Evolutionary conservation across 1,140 invertebrate genomes (phyloP), one percentile per base, ranked within the genome.

Genomic region (Tenebrio molitor): DNA sequence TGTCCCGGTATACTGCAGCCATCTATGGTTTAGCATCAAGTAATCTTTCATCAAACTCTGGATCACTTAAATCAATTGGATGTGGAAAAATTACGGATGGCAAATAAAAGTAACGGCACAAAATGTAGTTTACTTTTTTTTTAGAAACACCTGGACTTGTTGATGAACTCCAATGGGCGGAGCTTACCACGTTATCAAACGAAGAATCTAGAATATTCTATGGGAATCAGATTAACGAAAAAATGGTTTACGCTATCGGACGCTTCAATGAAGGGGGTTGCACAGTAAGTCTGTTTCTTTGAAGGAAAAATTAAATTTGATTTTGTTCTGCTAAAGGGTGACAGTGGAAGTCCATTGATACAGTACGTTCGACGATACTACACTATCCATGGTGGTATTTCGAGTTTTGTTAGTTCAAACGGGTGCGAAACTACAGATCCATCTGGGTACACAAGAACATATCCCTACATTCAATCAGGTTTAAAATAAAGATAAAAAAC

Each of bases 211-310:
- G 0, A n/a, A 5, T 50, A 19, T 0, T n/a, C 23, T 50, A 8
- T 21, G 44, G 44, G 4, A 23, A 8, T 21, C 15, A 21, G 23
- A 17, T 50, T 10, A 50, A 0, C 7, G 44, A 50, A 8, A 6
- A 17, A 6, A 50, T 50, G 44, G 44, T 50, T 23, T 50, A 19
- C 23, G 44, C n/a, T n/a, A n/a, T n/a, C n/a, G n/a, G n/a, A n/a
- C n/a, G n/a, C n/a, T n/a, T n/a, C n/a, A n/a, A n/a, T 21, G 16
- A 50, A 50, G 44, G 44, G 8, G 12, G 19, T 19, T 50, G 44
- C 10, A 5, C 10, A 10, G 29, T 33, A 5, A 5, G 10, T 33
- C n/a, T 33, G 4, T 33, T 33, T 5, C 10, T 33, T 33, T 33
- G 29, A 10, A n/a, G n/a, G n/a, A n/a, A n/a, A n/a, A n/a, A n/a